Evolutionary conservation across 2,113 vertebrate species (phyloP), one percentile per base, ranked within the genome.

Genomic region (Candoia aspera): DNA sequence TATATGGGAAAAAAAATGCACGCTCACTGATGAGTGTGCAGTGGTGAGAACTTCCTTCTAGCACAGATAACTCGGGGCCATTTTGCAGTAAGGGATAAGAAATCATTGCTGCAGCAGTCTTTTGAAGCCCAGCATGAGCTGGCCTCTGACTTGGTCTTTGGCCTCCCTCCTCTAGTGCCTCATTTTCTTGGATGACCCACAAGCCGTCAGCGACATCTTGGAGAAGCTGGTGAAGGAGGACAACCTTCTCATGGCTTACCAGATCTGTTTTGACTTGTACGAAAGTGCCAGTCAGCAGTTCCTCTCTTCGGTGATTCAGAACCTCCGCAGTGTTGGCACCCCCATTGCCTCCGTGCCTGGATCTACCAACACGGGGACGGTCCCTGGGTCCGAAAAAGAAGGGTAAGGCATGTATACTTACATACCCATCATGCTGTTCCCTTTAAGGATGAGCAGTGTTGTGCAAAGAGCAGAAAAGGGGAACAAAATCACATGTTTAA

Each of bases 271-370:
- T 93, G 99, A 99, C 96, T 97, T 99, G 87, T 99, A 99, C 19
- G 99, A 99, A 97, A 99, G 99, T 23, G 99, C 99, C 29, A 99
- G 99, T 96, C 99, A 99, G 97, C 99, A 99, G 97, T 99, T 99
- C 96, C 97, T 99, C 90, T 99, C 99, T 10, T 99, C 99, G 5
- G 99, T 99, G 87, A 99, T 99, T 95, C 99, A 99, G 97, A 99
- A 99, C 95, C 97, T 99, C 89, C 98, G 98, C 89, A 99, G 98
- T 0, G 99, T 99, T 73, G 99, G 99, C 64, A 99, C 99, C 33
- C 99, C 99, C 6, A 99, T 99, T 93, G 98, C 99, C 24, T 97
- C 99, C 0, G 99, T 99, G 90, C 99, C 99, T 54, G 99, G 99
- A 49, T 99, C 99, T 84, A 99, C 99, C 92, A 99, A 99, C 95